These are phyloP conservation scores for Mus spicilegus DNA, from an alignment of 2,113 vertebrate genomes.

Conservation along the genomic window DNA sequence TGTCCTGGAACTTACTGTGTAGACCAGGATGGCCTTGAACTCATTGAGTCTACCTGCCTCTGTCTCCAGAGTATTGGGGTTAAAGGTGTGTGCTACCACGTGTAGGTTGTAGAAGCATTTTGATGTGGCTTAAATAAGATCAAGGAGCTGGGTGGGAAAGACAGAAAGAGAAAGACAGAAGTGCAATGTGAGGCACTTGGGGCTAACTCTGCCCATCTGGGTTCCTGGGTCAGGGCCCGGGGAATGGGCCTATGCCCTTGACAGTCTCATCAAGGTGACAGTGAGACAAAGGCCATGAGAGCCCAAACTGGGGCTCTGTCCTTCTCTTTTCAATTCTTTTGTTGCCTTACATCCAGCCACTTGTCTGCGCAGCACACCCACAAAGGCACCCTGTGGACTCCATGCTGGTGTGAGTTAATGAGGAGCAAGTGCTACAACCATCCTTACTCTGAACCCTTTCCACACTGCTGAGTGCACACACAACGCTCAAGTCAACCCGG, in stretches of 20 bases:
- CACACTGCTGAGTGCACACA: background rate
- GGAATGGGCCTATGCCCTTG: background rate
- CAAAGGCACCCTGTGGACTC: background rate
- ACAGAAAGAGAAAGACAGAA: background rate
- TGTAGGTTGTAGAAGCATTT: slow-evolving; percentile 12
- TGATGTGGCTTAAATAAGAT: slow-evolving; percentile 43
- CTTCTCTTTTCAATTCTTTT: background rate
- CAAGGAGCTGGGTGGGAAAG: background rate
- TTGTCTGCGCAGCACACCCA: background rate
- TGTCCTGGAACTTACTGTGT: background rate
- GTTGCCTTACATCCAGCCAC: background rate
- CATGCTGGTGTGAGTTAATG: background rate
- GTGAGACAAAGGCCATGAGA: background rate
- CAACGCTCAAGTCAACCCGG: background rate
- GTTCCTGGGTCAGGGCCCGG: background rate
- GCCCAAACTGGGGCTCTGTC: background rate
- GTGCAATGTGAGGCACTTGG: background rate
- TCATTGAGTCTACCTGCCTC: background rate
- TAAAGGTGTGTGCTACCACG: background rate
- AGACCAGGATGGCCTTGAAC: background rate
- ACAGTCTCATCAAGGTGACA: background rate
- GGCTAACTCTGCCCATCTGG: background rate
- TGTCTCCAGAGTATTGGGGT: background rate
- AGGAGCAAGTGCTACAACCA: background rate
- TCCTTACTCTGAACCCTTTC: background rate